phyloP scores from a whole-genome alignment of 2,888 invertebrate genomes.

The Calameuta idolon region DNA sequence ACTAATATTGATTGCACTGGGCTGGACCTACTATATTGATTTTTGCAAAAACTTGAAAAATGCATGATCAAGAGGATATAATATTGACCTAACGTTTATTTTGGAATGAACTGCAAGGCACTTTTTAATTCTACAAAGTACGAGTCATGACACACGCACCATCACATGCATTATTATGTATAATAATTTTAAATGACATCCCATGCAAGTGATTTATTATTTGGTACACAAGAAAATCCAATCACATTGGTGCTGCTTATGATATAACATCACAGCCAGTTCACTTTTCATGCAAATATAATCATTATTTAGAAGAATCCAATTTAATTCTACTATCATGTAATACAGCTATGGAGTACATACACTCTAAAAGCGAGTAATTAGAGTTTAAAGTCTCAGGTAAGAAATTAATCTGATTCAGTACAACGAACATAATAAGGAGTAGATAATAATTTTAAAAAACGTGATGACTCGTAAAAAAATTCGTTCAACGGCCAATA shows the following conservation, averaged over 20 bases:
- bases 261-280: not conserved
- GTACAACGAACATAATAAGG: conserved; percentile 42
- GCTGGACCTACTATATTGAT: not conserved
- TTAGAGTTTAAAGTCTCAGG: conserved; percentile 35
- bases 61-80: not conserved
- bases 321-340: not conserved
- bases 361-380: conserved; percentile 8
- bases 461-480: conserved; percentile 10
- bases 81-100: conserved; percentile 14
- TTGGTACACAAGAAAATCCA: too few species aligned
- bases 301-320: not conserved
- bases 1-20: not conserved
- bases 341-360: not conserved
- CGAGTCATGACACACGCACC: too few species aligned
- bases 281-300: not conserved
- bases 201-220: too few species aligned
- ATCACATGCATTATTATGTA: too few species aligned
- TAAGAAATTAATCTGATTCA: conserved; percentile 45
- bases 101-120: conserved; percentile 16
- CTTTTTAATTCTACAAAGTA: not conserved
- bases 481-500: conserved; percentile 19
- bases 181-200: too few species aligned
- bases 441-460: conserved; percentile 24
- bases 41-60: too few species aligned
- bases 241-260: too few species aligned